These are phyloP conservation scores for Colius striatus DNA, from an alignment of 2,113 vertebrate genomes.

Conservation along the genomic window DNA sequence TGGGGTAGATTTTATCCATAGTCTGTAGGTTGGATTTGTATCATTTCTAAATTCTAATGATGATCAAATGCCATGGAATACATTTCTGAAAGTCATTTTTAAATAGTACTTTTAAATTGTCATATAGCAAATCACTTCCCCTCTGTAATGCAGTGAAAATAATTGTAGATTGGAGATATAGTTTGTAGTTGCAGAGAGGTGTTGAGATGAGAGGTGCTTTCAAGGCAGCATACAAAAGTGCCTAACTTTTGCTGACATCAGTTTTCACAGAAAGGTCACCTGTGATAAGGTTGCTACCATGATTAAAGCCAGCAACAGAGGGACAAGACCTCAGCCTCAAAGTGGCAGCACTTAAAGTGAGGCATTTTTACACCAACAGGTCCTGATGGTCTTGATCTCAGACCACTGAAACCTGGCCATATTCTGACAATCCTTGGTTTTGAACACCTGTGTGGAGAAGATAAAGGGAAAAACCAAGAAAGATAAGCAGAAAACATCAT, in stretches of 20 bases:
- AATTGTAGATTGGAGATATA: background rate
- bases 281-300: background rate
- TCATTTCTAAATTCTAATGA: background rate
- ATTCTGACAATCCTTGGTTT: background rate
- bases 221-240: background rate
- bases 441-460: background rate
- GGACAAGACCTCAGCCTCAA: background rate
- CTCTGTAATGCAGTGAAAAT: background rate
- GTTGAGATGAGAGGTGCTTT: background rate
- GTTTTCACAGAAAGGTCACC: background rate
- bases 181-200: background rate
- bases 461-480: background rate
- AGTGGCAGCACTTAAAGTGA: background rate
- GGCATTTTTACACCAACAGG: background rate
- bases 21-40: background rate
- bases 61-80: background rate
- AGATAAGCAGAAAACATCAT: background rate
- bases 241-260: background rate
- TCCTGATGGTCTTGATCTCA: background rate
- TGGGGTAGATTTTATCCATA: background rate
- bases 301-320: background rate
- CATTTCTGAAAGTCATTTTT: background rate
- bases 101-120: conserved; percentile 4
- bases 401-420: background rate
- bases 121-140: background rate